Base-by-base conservation (phyloP, 2,113 vertebrate genomes). In the Aspiorhynchus laticeps region DNA sequence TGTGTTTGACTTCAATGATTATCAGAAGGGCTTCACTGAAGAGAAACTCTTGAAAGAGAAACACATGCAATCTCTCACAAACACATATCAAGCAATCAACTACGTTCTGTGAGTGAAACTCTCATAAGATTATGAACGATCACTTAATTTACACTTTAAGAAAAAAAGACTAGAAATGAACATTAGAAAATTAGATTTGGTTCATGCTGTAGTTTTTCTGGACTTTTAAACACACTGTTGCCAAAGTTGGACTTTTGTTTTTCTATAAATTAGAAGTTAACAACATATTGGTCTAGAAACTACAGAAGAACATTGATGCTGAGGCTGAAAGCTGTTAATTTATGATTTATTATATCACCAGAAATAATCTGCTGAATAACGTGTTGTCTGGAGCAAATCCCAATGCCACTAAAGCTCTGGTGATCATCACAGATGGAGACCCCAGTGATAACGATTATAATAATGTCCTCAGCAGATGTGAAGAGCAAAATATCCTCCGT, bases 371-470 rank as follows among this genome's bases (percentile, higher is more conserved):
- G 61, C 88, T 96, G 33, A 92, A 95, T 63, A 91, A 76, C 21
- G 0, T n/a, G 36, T 0, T 7, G 0, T 83, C 83, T 7, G 96
- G 96, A 1, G 93, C 93, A n/a, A 91, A 94, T 19, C 77, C 85
- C 74, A 93, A 93, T 41, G 94, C 95, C n/a, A n/a, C n/a, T n/a
- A 43, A 94, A 90, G 96, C 94, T 41, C 84, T 97, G 59, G 92
- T 96, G 15, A 91, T 97, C 31, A 97, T 97, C 86, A 97, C 96
- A 4, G 96, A 97, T 0, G 96, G 94, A 79, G 15, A 83, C 48
- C 94, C 95, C 24, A 80, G 43, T 73, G 93, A 95, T 19, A 0
- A 0, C 0, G 31, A 92, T n/a, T 0, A 0, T 0, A 0, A 5
- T 0, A 0, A 1, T 0, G 81, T 88, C 6, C 21, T 93, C 5